Evolutionary conservation across 2,797 vertebrate genomes (phyloP), one percentile per base, ranked within the genome.

Genomic region (Rhynchotus rufescens): DNA sequence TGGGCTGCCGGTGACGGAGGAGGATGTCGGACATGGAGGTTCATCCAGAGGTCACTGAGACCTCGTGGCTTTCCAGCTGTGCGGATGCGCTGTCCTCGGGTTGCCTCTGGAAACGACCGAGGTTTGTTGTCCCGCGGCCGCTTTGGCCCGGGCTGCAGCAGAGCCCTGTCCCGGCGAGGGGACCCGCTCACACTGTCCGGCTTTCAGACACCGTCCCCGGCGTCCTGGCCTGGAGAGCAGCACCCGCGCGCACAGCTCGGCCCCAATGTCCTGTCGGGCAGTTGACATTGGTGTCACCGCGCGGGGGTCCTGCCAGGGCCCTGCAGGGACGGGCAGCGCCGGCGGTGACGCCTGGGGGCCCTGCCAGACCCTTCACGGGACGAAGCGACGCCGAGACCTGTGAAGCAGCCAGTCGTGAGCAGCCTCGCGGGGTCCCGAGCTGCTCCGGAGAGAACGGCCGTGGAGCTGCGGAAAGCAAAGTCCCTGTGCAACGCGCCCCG

Each of bases 21-120:
- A 94, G 98, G 45, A 96, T 94, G 47, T 59, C 95, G 91, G 86
- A 97, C 72, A 89, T 85, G 2, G 84, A 94, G 28, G 30, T 94
- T 93, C 96, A 97, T 20, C 96, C 95, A 25, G 73, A 95, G 36
- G 93, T 89, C 34, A 6, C 91, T 45, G 92, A 59, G 95, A 97
- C 38, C 94, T 91, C 2, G 96, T 96, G 20, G 96, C 97, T 96
- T 97, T 93, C 97, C 97, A 90, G 96, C 97, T 93, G 95, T 97
- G 57, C 94, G 95, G 95, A 97, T 98, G 85, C 97, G 95, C 96
- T 38, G 1, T 28, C 66, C 45, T 76, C 61, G 8, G 32, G 1
- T 3, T 15, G 6, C 64, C 62, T 34, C 77, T 9, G 4, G 44
- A 30, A 73, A 38, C 76, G 49, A 62, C 17, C 1, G 11, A 5